Percentiles rank a stretch among this genome's conserved stretches.
phyloP scores from a whole-genome alignment of 2,888 invertebrate species.

The Opisthograptis luteolata region DNA sequence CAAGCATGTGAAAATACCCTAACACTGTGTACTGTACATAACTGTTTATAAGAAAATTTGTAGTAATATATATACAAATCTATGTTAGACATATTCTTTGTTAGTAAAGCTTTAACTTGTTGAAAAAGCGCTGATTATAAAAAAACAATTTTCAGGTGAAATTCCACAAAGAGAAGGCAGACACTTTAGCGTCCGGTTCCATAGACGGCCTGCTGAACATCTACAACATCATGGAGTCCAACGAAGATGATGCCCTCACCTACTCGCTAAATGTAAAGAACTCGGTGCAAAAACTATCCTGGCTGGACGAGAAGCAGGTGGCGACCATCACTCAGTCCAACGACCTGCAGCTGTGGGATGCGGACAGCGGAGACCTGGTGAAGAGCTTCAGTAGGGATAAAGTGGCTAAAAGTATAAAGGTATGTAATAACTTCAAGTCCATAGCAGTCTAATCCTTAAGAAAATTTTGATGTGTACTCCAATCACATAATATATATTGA shows the following conservation, averaged over 20 bases:
- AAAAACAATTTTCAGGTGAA: constrained; percentile 71
- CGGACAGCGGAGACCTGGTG: constrained; percentile 85
- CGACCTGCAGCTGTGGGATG: constrained; percentile 87
- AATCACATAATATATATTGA: no score
- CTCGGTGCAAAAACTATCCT: constrained; percentile 87
- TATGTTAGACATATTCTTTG: no score
- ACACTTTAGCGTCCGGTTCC: constrained; percentile 89
- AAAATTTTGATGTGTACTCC: no score
- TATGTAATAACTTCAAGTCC: constrained; percentile 47
- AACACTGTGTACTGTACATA: no score
- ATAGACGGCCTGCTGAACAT: constrained; percentile 94
- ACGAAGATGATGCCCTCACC: constrained; percentile 92
- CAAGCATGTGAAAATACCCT: no score
- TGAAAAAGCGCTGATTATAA: no score
- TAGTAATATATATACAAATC: no score
- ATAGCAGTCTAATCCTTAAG: no score
- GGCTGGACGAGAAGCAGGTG: constrained; percentile 76
- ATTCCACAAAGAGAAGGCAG: constrained; percentile 88
- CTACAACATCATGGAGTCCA: constrained; percentile 88
- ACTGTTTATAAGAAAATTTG: no score
- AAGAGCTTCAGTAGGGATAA: constrained; percentile 83
- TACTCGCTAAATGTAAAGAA: constrained; percentile 92
- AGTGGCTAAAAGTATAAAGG: constrained; percentile 85
- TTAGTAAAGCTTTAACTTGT: no score
- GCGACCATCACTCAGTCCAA: constrained; percentile 89